Conservation (phyloP, 2,888 invertebrate species). For the Lycocerus yunnanus region DNA sequence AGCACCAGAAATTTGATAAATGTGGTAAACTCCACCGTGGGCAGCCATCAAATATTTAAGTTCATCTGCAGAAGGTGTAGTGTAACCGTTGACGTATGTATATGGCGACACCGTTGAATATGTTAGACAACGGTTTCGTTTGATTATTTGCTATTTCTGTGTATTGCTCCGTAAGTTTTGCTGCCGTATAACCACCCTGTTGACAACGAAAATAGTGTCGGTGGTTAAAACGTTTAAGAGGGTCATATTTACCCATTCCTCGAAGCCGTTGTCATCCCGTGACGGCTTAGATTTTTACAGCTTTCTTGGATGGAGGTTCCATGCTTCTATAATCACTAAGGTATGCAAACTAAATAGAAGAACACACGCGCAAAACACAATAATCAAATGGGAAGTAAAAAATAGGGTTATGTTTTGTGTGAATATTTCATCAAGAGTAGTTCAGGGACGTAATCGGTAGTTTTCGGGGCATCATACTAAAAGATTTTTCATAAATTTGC, state of each 20-base stretch:
- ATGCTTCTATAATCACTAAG: background rate
- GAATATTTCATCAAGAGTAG: too few relatives aligned
- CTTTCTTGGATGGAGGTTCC: slow-evolving; percentile 38
- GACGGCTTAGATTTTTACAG: slow-evolving; percentile 52
- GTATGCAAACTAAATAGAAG: too few relatives aligned
- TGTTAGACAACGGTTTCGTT: slow-evolving; percentile 60
- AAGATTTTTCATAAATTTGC: too few relatives aligned
- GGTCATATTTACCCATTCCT: slow-evolving; percentile 59
- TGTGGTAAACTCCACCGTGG: slow-evolving; percentile 88
- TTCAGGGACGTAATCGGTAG: too few relatives aligned
- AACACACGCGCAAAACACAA: background rate
- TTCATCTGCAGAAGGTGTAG: slow-evolving; percentile 85
- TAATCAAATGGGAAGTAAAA: background rate
- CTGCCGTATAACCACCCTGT: slow-evolving; percentile 90
- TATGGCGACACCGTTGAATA: slow-evolving; percentile 81
- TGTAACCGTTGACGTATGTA: slow-evolving; percentile 91
- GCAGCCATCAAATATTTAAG: slow-evolving; percentile 83
- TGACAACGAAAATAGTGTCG: slow-evolving; percentile 23
- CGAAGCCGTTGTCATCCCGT: slow-evolving; percentile 66
- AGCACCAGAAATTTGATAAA: slow-evolving; percentile 70
- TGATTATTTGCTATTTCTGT: slow-evolving; percentile 58
- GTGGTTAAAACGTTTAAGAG: background rate
- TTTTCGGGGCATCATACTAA: too few relatives aligned
- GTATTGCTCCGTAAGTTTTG: slow-evolving; percentile 89
- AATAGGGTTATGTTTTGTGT: background rate